Evolutionary conservation across 2,797 vertebrate genomes (phyloP), one percentile per base, ranked within the genome.

Genomic region (Pogonophryne albipinna): DNA sequence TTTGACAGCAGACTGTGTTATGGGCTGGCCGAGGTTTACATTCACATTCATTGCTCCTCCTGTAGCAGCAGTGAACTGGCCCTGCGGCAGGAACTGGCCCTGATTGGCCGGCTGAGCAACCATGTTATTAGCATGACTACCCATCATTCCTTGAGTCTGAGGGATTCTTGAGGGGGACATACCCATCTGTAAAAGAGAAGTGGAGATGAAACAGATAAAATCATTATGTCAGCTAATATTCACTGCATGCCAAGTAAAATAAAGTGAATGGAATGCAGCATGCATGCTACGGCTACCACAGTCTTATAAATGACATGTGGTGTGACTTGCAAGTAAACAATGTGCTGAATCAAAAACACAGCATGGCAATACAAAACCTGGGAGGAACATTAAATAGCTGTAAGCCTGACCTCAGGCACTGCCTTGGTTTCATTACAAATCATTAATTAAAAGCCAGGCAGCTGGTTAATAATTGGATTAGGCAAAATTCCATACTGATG

Each of bases 91-190:
- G 85, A 98, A 99, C 59, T 96, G 97, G 85, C 91, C 94, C 93
- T 97, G 98, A 65, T 94, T 91, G 31, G 96, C 88, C 6, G 96
- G 92, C 85, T 97, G 97, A 79, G 96, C 91, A 90, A 97, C 95
- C 94, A 99, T 95, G 89, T 93, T 99, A 86, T 93, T 97, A 63
- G 95, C 75, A 85, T 99, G 98, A 52, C 94, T 85, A 81, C 95
- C 95, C 95, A 99, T 96, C 94, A 99, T 96, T 86, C 95, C 96
- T 69, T 96, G 97, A 1, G 95, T 94, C 89, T 96, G 98, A 78
- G 97, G 94, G 96, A 99, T 97, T 87, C 98, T 96, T 46, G 98
- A 98, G 6, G 98, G 97, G 79, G 98, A 98, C 96, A 99, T 97
- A 50, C 96, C 97, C 96, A 99, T 97, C 98, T 99, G 79, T 65